Evolutionary conservation across 2,113 vertebrate species (phyloP).

Genomic region (Chiloscyllium plagiosum): DNA sequence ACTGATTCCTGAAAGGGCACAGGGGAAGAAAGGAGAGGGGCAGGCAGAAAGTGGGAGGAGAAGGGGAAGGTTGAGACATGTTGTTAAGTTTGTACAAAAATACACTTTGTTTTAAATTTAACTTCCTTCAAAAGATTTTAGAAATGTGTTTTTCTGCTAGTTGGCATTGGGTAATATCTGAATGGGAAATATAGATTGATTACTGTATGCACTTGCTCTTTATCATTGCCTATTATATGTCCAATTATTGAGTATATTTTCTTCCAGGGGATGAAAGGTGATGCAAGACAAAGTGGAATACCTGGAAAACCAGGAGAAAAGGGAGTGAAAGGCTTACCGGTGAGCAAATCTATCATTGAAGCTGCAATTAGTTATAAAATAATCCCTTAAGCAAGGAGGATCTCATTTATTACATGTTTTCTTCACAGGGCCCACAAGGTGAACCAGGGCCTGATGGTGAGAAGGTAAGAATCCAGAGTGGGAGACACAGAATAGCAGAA

Average conservation of each 20-base stretch:
- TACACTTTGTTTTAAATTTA: no score
- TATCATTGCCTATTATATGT: no score
- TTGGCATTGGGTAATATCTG: neutral
- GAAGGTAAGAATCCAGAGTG: slow-evolving; percentile 48
- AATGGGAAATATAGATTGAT: neutral
- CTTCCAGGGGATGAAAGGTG: slow-evolving; percentile 56
- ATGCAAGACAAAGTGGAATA: slow-evolving; percentile 55
- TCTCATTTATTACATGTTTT: slow-evolving; percentile 35
- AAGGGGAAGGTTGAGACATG: neutral
- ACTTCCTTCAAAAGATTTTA: no score
- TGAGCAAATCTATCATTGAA: slow-evolving; percentile 44
- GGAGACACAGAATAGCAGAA: neutral
- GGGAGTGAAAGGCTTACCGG: slow-evolving; percentile 54
- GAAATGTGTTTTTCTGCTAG: neutral
- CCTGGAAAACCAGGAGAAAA: slow-evolving; percentile 55
- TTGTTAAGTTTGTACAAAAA: neutral
- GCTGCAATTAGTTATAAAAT: neutral
- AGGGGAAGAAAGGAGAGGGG: neutral
- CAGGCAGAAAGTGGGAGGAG: neutral
- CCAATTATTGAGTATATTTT: neutral
- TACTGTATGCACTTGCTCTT: neutral
- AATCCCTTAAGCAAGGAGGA: neutral
- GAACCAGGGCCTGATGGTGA: slow-evolving; percentile 58
- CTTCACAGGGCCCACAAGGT: slow-evolving; percentile 57
- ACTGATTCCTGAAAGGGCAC: neutral